These are phyloP conservation scores for Pelosia muscerda DNA, from an alignment of 2,888 invertebrate species.

Conservation along the genomic window DNA sequence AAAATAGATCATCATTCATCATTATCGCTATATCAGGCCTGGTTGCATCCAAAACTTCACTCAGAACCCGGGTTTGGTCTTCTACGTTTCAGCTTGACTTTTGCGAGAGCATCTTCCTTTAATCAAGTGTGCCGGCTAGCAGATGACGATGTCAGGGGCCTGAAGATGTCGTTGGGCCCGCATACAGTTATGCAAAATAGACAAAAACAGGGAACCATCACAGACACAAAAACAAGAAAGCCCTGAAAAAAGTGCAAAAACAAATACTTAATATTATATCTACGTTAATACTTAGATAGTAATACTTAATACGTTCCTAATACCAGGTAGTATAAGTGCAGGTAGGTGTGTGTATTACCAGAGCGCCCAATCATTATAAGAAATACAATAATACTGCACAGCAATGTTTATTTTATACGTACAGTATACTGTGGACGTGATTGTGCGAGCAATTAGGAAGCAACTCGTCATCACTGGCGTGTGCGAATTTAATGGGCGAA, in stretches of 20 bases:
- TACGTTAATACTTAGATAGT: not conserved
- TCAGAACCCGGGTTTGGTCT: too few relatives aligned
- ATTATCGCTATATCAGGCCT: too few relatives aligned
- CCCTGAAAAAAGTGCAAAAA: not conserved
- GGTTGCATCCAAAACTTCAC: too few relatives aligned
- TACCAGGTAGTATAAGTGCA: not conserved
- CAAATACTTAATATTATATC: not conserved
- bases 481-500: slow-evolving; percentile 82
- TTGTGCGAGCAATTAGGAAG: slow-evolving; percentile 78
- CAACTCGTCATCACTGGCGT: slow-evolving; percentile 71
- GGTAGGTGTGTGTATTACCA: not conserved
- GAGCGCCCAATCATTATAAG: not conserved
- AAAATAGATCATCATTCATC: too few relatives aligned
- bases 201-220: not conserved
- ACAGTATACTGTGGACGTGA: slow-evolving; percentile 64
- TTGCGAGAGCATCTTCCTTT: too few relatives aligned
- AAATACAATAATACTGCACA: slow-evolving; percentile 3
- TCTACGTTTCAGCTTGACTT: too few relatives aligned
- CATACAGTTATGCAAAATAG: not conserved
- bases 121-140: too few relatives aligned
- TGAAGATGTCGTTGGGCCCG: too few relatives aligned
- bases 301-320: not conserved
- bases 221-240: not conserved
- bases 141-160: too few relatives aligned
- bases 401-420: slow-evolving; percentile 20